Conservation (phyloP, 35 echinoderm and acorn worm genomes). For the Ophiothrix spiculata region DNA sequence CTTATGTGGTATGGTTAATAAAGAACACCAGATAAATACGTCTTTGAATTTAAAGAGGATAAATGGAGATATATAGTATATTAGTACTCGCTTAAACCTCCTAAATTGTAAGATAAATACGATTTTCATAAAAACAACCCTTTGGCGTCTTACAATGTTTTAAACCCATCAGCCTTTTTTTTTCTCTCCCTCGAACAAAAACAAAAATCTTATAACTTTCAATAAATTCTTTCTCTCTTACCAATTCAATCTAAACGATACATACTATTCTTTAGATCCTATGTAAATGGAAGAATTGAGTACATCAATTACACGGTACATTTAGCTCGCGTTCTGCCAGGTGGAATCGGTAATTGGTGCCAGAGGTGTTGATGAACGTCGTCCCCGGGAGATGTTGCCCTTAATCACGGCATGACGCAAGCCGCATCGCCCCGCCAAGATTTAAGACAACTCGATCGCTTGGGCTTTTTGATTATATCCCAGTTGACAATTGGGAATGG, state of each 20-base stretch:
- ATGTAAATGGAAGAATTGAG: background rate
- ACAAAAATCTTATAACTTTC: background rate
- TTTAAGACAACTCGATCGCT: too few species aligned
- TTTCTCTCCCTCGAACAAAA: too few species aligned
- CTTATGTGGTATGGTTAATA: background rate
- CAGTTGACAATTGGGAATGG: too few species aligned
- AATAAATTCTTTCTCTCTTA: background rate
- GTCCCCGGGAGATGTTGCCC: background rate
- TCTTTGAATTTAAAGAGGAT: background rate
- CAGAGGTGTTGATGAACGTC: background rate
- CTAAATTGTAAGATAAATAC: background rate
- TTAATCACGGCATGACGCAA: background rate
- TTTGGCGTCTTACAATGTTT: background rate
- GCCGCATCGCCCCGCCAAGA: background rate
- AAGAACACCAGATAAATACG: background rate
- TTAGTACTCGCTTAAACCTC: too few species aligned
- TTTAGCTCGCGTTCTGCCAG: background rate
- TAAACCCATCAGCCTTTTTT: background rate
- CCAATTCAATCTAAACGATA: background rate
- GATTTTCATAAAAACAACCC: background rate
- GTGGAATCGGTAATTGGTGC: background rate
- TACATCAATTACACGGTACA: constrained; percentile 15
- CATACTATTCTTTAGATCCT: background rate
- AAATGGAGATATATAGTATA: too few species aligned
- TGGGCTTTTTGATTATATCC: too few species aligned